Evolutionary conservation across 1,140 invertebrate species (phyloP).

Genomic region (Penaeus chinensis): DNA sequence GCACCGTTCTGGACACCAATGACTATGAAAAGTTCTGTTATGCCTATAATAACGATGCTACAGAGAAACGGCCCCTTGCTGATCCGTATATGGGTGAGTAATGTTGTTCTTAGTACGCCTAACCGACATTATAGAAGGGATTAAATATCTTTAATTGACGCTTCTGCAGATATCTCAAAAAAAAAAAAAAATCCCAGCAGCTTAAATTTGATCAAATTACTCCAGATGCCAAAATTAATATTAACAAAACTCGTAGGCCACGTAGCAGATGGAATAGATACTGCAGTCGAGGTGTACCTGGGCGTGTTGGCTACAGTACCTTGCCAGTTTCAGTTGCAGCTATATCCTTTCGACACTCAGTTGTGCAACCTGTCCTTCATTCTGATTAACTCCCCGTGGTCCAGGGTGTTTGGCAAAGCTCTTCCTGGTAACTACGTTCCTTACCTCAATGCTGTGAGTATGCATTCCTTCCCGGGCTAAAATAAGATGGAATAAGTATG

Average conservation of each 20-base stretch:
- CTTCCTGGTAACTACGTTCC: conserved; percentile 49
- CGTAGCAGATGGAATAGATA: conserved; percentile 31
- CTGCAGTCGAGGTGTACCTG: conserved; percentile 51
- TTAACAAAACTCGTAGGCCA: conserved; percentile 38
- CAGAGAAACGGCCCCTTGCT: conserved; percentile 34
- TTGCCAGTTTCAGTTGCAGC: conserved; percentile 52
- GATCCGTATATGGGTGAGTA: conserved; percentile 59
- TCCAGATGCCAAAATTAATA: too few relatives aligned
- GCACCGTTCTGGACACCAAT: conserved; percentile 46
- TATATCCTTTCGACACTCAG: conserved; percentile 60
- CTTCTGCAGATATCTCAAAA: neutral
- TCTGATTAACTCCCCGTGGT: conserved; percentile 49
- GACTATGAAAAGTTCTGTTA: conserved; percentile 62
- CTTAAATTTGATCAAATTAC: neutral
- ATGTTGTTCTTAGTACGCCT: neutral
- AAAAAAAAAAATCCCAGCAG: neutral
- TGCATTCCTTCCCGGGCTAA: too few relatives aligned
- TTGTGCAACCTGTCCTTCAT: conserved; percentile 61
- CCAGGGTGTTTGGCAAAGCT: conserved; percentile 43
- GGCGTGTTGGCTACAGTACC: conserved; percentile 56
- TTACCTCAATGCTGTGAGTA: conserved; percentile 57
- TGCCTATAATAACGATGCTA: conserved; percentile 43
- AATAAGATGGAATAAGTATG: too few relatives aligned
- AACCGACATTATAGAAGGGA: neutral
- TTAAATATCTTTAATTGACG: neutral